These are phyloP conservation scores for Heteromormyrus szaboi DNA, from an alignment of 2,797 vertebrate genomes.

Conservation along the genomic window DNA sequence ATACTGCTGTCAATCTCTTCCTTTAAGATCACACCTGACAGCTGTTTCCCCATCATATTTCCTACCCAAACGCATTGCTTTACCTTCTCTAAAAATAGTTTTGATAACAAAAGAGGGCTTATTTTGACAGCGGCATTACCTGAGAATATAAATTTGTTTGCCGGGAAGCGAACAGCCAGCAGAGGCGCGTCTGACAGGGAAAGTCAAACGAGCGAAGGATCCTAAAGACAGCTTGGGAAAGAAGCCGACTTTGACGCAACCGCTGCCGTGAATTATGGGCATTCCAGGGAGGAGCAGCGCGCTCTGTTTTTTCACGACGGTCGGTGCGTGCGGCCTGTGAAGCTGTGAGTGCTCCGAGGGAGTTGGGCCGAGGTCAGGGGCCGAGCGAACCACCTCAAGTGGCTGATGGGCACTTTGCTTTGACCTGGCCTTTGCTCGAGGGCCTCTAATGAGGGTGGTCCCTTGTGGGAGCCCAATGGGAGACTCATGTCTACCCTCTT, in stretches of 20 bases:
- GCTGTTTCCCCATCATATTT: slow-evolving; percentile 15
- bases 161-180: slow-evolving; percentile 35
- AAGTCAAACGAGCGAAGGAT: slow-evolving; percentile 37
- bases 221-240: slow-evolving; percentile 23
- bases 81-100: slow-evolving; percentile 32
- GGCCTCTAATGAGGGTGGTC: not conserved
- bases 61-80: not conserved
- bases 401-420: not conserved
- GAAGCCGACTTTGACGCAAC: not conserved
- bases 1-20: not conserved
- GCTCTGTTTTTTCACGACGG: not conserved
- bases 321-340: not conserved
- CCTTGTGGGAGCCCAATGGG: not conserved
- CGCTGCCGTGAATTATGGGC: not conserved
- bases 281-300: not conserved
- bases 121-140: slow-evolving; percentile 36
- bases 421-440: not conserved
- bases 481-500: not conserved
- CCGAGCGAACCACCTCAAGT: not conserved
- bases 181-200: slow-evolving; percentile 38
- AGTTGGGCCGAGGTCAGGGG: not conserved
- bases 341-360: not conserved
- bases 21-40: slow-evolving; percentile 14
- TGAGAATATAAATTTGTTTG: slow-evolving; percentile 40
- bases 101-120: slow-evolving; percentile 16